A percentile compares a stretch with the other conserved stretches of the same genome.
Conservation (phyloP, 2,797 vertebrate species). For the Sebastes steindachneri region DNA sequence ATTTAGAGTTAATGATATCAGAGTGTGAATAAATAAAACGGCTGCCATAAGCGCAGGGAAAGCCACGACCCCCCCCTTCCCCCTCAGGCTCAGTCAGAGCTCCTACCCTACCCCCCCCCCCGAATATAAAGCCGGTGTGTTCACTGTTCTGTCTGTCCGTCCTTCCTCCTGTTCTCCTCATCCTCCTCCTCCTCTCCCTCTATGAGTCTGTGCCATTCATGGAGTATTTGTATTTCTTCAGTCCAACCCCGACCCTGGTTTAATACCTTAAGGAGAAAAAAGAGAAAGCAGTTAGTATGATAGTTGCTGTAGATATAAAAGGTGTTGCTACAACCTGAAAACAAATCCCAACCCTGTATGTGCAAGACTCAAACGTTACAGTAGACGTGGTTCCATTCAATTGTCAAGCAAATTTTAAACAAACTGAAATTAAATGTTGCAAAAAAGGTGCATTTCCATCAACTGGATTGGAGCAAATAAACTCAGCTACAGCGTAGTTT, state of each 20-base stretch:
- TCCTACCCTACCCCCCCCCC: slow-evolving; percentile 57
- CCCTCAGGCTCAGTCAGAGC: slow-evolving; percentile 69
- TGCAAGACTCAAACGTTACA: not conserved
- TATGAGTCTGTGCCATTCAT: slow-evolving; percentile 74
- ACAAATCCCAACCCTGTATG: not conserved
- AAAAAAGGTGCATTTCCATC: too few relatives aligned
- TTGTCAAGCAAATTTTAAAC: too few relatives aligned
- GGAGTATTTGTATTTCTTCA: slow-evolving; percentile 67
- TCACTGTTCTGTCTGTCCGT: slow-evolving; percentile 56
- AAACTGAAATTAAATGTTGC: too few relatives aligned
- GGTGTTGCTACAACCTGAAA: not conserved
- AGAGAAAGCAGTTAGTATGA: not conserved
- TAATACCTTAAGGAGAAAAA: slow-evolving; percentile 87
- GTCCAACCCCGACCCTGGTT: slow-evolving; percentile 67
- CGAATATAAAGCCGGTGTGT: slow-evolving; percentile 70
- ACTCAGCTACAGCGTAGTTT: too few relatives aligned
- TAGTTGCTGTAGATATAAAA: not conserved
- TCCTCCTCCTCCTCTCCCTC: slow-evolving; percentile 52
- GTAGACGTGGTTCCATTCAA: too few relatives aligned
- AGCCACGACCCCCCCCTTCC: slow-evolving; percentile 65
- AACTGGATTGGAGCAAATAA: too few relatives aligned
- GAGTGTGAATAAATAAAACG: slow-evolving; percentile 93
- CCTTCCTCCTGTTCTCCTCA: slow-evolving; percentile 17
- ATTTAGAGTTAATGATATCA: slow-evolving; percentile 76
- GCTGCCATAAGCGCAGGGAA: slow-evolving; percentile 80